phyloP scores from a whole-genome alignment of 2,113 vertebrate genomes.

The Ochotona curzoniae region DNA sequence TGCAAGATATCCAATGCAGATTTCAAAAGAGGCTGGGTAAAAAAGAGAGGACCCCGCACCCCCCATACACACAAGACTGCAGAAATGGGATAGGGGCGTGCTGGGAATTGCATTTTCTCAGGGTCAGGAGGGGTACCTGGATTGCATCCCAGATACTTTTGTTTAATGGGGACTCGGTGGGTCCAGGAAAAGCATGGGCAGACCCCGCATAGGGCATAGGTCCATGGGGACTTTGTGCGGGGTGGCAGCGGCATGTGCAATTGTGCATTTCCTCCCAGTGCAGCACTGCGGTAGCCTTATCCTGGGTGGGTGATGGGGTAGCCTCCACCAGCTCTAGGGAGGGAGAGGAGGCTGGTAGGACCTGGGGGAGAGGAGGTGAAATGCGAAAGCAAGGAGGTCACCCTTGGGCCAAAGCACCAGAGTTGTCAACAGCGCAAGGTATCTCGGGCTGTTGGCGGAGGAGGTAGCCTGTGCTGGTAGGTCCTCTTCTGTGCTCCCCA shows the following conservation, averaged over 20 bases:
- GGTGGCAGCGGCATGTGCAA: not conserved
- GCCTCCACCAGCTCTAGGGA: not conserved
- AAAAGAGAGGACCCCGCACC: not conserved
- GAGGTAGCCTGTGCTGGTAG: not conserved
- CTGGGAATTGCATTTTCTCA: too few species aligned
- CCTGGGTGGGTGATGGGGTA: not conserved
- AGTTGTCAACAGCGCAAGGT: constrained; percentile 23
- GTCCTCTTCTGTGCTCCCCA: not conserved
- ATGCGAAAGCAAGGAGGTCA: not conserved
- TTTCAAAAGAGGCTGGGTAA: not conserved
- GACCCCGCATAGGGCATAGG: not conserved
- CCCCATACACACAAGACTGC: too few species aligned
- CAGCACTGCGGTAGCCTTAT: not conserved
- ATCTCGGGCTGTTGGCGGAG: not conserved
- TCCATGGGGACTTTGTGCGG: not conserved
- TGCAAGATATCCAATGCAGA: constrained; percentile 55
- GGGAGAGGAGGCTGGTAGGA: not conserved
- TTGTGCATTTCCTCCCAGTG: not conserved
- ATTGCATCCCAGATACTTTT: not conserved
- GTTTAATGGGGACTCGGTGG: not conserved
- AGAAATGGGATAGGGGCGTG: too few species aligned
- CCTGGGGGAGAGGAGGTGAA: not conserved
- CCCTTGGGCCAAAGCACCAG: constrained; percentile 1
- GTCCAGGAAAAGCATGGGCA: not conserved
- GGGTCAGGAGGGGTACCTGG: not conserved